Evolutionary conservation across 2,113 vertebrate genomes (phyloP).

Genomic region (Corythornis cristatus): DNA sequence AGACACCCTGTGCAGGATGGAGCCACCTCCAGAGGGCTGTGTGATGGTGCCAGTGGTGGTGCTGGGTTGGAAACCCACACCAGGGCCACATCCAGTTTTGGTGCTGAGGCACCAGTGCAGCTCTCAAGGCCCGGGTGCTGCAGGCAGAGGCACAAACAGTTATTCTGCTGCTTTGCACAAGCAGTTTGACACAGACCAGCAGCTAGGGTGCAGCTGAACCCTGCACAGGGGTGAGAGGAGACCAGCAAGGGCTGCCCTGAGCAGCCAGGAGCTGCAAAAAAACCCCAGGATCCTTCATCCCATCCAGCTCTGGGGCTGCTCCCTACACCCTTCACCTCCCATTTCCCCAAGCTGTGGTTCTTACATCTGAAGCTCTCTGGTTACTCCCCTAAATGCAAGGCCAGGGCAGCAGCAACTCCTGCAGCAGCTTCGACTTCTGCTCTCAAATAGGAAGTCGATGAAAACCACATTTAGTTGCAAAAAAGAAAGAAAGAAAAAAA

Average conservation of each 20-base stretch:
- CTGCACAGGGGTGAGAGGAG: not conserved
- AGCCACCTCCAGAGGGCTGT: not conserved
- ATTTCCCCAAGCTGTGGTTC: not conserved
- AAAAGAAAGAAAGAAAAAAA: constrained; percentile 18
- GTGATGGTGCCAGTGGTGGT: too few species aligned
- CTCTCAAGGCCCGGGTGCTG: not conserved
- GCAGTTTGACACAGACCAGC: not conserved
- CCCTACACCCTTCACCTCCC: not conserved
- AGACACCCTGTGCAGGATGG: not conserved
- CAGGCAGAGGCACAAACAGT: not conserved
- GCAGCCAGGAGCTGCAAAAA: not conserved
- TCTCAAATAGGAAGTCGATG: constrained; percentile 56
- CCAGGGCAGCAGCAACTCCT: not conserved
- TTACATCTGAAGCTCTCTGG: not conserved
- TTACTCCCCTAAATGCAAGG: not conserved
- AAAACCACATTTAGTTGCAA: constrained; percentile 48
- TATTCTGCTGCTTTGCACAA: not conserved
- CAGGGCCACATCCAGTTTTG: rapidly evolving
- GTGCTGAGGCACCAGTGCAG: not conserved
- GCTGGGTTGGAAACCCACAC: not conserved
- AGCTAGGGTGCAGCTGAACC: not conserved
- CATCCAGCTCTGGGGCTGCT: not conserved
- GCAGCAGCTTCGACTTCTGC: constrained; percentile 26
- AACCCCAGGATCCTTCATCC: rapidly evolving
- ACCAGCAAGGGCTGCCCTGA: rapidly evolving